Conservation (phyloP, 2,888 invertebrate genomes). For the Vanessa cardui region DNA sequence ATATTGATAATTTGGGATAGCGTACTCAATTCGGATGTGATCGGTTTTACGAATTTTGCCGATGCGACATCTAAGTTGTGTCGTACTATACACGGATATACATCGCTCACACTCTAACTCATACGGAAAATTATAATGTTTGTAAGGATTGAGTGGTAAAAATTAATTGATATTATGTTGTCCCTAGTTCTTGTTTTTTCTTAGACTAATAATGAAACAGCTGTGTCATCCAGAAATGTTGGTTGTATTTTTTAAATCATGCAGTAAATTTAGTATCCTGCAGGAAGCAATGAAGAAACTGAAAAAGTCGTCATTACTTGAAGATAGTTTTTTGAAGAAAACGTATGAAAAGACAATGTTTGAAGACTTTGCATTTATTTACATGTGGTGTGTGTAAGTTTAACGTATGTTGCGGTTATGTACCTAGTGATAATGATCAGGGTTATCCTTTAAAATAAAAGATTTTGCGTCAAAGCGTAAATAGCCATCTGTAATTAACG, state of each 20-base stretch:
- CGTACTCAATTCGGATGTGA: too few species aligned
- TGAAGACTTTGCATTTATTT: neutral
- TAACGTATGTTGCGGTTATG: neutral
- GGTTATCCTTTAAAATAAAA: neutral
- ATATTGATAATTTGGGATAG: too few species aligned
- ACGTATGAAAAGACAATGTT: neutral
- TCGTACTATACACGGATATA: constrained; percentile 6
- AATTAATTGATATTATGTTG: neutral
- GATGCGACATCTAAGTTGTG: too few species aligned
- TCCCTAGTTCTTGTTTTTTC: too few species aligned
- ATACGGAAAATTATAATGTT: neutral
- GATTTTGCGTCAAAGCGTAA: constrained; percentile 2
- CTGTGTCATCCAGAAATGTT: neutral
- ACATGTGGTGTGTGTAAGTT: neutral
- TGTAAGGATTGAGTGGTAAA: neutral
- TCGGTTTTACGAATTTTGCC: too few species aligned
- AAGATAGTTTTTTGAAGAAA: neutral
- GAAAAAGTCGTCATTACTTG: neutral
- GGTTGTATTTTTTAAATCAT: neutral
- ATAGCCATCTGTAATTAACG: constrained; percentile 6
- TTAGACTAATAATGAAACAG: neutral
- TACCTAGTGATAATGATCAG: neutral
- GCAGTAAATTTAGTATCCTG: neutral
- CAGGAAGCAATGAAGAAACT: neutral
- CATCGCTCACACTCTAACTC: neutral